phyloP scores from a whole-genome alignment of 1,140 invertebrate genomes.

The Cyrtorhinus lividipennis region DNA sequence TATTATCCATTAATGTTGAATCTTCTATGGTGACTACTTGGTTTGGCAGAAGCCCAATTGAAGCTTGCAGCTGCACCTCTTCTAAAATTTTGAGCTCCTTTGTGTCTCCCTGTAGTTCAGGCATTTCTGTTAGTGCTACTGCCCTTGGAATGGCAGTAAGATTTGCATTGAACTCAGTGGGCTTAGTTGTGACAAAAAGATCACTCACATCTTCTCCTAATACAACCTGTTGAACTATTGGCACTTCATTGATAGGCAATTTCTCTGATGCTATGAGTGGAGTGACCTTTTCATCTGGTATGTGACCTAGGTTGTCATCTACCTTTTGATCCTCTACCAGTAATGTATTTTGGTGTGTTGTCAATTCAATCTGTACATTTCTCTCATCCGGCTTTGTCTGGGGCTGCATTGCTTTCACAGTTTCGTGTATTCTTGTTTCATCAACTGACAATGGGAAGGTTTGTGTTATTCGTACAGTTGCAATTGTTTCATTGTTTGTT shows the following conservation, averaged over 20 bases:
- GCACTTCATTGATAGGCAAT: conserved; percentile 12
- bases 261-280: conserved; percentile 10
- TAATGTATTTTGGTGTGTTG: conserved; percentile 18
- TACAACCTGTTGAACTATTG: conserved; percentile 15
- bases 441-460: conserved; percentile 17
- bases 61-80: conserved; percentile 8
- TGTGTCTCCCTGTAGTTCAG: conserved; percentile 3
- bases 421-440: conserved; percentile 21
- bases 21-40: conserved; percentile 5
- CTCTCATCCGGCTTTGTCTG: conserved; percentile 17
- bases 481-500: conserved; percentile 7
- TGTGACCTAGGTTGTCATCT: conserved; percentile 13
- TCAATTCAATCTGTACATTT: conserved; percentile 16
- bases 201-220: conserved; percentile 10
- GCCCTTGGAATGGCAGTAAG: conserved; percentile 12
- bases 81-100: background rate
- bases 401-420: conserved; percentile 16
- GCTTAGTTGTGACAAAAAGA: conserved; percentile 15
- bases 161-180: conserved; percentile 14
- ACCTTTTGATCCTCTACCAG: conserved; percentile 13
- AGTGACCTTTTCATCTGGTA: conserved; percentile 12
- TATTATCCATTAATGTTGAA: conserved; percentile 7
- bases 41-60: conserved; percentile 17
- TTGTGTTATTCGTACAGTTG: conserved; percentile 17
- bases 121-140: conserved; percentile 16